Conservation (phyloP, 2,113 vertebrate genomes). For the Synchiropus splendidus region DNA sequence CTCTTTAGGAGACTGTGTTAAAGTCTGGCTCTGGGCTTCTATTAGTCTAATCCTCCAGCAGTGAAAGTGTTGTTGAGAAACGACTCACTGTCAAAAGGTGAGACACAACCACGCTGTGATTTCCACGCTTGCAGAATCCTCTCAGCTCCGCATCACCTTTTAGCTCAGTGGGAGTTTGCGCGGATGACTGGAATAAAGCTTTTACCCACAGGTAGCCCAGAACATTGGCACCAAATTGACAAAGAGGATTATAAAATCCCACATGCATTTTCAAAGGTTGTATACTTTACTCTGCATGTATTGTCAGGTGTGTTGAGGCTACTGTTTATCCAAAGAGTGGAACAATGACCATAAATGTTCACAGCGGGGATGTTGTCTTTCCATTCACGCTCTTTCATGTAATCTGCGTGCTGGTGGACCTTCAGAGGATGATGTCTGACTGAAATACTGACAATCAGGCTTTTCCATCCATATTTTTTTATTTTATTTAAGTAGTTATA, state of each 20-base stretch:
- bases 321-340: too few relatives aligned
- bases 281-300: too few relatives aligned
- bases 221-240: not conserved
- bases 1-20: not conserved
- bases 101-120: constrained; percentile 6
- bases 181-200: not conserved
- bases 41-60: constrained; percentile 10
- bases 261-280: too few relatives aligned
- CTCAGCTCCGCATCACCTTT: constrained; percentile 7
- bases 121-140: constrained; percentile 5
- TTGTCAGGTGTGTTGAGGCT: too few relatives aligned
- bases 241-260: not conserved
- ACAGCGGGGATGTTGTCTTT: too few relatives aligned
- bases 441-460: too few relatives aligned
- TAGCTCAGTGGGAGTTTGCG: constrained; percentile 6
- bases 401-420: too few relatives aligned
- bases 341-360: too few relatives aligned
- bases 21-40: constrained; percentile 5
- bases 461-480: too few relatives aligned
- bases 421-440: too few relatives aligned
- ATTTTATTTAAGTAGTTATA: too few relatives aligned
- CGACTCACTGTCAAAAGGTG: constrained; percentile 3
- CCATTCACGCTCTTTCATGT: too few relatives aligned
- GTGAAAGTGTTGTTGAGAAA: constrained; percentile 11
- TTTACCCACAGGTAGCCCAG: not conserved